phyloP scores from a whole-genome alignment of 2,113 vertebrate genomes.

The Pavo muticus region DNA sequence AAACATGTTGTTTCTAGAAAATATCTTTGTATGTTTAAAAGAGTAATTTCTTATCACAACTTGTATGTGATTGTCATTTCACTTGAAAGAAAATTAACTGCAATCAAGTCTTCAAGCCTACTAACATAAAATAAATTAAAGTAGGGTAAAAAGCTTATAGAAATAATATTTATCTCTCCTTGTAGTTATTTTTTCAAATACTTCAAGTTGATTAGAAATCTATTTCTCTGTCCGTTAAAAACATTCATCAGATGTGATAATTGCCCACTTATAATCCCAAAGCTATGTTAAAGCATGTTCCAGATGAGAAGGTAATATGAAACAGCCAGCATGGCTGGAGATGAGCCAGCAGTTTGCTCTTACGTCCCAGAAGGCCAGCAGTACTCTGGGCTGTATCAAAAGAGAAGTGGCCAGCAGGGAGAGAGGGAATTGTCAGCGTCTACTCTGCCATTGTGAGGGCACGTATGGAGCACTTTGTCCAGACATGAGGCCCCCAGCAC shows the following conservation, averaged over 20 bases:
- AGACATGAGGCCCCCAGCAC: too few species aligned
- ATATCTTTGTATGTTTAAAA: neutral
- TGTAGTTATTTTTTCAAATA: conserved; percentile 26
- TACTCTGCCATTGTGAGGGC: too few species aligned
- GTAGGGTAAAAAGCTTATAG: neutral
- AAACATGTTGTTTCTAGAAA: neutral
- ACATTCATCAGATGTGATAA: conserved; percentile 44
- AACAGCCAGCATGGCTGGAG: too few species aligned
- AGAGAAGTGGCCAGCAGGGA: too few species aligned
- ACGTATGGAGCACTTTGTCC: too few species aligned
- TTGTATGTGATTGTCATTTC: neutral
- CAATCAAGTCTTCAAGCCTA: neutral
- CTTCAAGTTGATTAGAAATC: conserved; percentile 46
- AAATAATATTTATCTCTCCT: neutral
- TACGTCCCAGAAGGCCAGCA: too few species aligned
- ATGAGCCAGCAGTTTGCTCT: too few species aligned
- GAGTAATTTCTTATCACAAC: neutral
- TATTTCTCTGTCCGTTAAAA: conserved; percentile 51
- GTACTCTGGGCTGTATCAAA: too few species aligned
- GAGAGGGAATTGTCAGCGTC: too few species aligned
- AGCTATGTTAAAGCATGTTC: neutral
- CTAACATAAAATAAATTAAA: neutral
- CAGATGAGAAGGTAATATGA: too few species aligned
- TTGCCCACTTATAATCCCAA: conserved; percentile 32
- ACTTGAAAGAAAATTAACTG: neutral